phyloP scores from a whole-genome alignment of 2,888 invertebrate genomes.

The Alcis repandata region DNA sequence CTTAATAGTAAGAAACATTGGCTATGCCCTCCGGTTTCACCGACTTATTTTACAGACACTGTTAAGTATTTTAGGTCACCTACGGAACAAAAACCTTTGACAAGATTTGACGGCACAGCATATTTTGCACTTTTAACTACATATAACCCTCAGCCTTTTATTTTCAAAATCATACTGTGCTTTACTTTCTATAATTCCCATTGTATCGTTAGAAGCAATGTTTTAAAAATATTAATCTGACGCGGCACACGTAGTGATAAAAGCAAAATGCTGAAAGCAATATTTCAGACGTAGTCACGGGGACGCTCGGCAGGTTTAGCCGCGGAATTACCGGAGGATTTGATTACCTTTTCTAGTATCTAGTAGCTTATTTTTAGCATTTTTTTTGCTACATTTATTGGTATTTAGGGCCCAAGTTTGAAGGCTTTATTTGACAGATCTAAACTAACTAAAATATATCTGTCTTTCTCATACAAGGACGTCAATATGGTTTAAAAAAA shows the following conservation, averaged over 20 bases:
- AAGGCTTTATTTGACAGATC: too few relatives aligned
- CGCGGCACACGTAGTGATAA: conserved; percentile 16
- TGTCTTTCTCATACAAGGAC: too few relatives aligned
- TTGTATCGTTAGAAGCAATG: conserved; percentile 10
- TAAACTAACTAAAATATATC: too few relatives aligned
- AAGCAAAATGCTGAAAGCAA: conserved; percentile 23
- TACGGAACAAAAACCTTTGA: too few relatives aligned
- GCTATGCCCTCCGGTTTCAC: too few relatives aligned
- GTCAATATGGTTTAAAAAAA: too few relatives aligned
- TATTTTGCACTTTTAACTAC: too few relatives aligned
- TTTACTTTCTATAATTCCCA: not conserved
- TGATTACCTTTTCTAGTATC: conserved; percentile 2
- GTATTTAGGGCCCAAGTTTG: too few relatives aligned
- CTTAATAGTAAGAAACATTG: too few relatives aligned
- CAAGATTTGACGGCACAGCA: too few relatives aligned
- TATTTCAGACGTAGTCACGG: conserved; percentile 11
- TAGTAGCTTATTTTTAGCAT: not conserved
- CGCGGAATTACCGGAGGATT: conserved; percentile 5
- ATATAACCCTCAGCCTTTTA: not conserved
- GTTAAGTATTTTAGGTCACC: too few relatives aligned
- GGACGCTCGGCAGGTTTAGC: conserved; percentile 7
- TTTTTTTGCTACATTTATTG: not conserved
- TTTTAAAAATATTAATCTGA: conserved; percentile 24
- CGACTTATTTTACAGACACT: too few relatives aligned
- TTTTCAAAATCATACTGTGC: not conserved